Evolutionary conservation across 2,113 vertebrate species (phyloP), one percentile per base, ranked within the genome.

Genomic region (Rhinopomastus cyanomelas): DNA sequence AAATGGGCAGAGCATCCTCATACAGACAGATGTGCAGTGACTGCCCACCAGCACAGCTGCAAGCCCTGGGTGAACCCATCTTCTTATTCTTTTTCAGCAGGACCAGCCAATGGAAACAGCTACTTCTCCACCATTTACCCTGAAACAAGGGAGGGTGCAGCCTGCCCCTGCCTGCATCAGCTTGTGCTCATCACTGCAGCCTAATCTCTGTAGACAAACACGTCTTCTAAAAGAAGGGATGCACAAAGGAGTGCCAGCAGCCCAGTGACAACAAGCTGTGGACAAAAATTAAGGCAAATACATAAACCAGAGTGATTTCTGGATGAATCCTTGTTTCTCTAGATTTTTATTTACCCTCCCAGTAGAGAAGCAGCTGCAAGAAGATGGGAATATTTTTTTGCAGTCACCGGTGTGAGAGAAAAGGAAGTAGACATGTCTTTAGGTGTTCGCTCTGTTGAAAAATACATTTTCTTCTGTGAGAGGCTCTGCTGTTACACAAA

Each of bases 161-260:
- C 27, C 55, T 67, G 37, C 16, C 68, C 44, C 26, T 25, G 18
- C 29, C 48, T 21, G 25, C 25, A 75, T 34, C 7, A 6, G 26
- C 29, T 30, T 36, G 37, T 59, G 21, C 14, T n/a, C 4, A 4
- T 16, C n/a, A 12, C 18, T 23, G 14, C 32, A n/a, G n/a, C 10
- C 17, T 11, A 17, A 46, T 32, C 25, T 36, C 19, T 1, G 2
- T 14, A 20, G 37, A 39, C 23, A n/a, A 16, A 49, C 0, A 1
- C 23, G 46, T 20, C 12, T 32, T 48, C 29, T 3, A 7, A 39
- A 37, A 21, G 27, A 48, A 12, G 17, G 29, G 48, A 55, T 68
- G 19, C 25, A 46, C 25, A 29, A 52, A 37, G 29, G 11, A 39
- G 42, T 49, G 9, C 36, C 59, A 51, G 21, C 36, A 65, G 51